These are phyloP conservation scores for Drosophila arizonae DNA, from an alignment of 1,140 invertebrate species.

Conservation along the genomic window DNA sequence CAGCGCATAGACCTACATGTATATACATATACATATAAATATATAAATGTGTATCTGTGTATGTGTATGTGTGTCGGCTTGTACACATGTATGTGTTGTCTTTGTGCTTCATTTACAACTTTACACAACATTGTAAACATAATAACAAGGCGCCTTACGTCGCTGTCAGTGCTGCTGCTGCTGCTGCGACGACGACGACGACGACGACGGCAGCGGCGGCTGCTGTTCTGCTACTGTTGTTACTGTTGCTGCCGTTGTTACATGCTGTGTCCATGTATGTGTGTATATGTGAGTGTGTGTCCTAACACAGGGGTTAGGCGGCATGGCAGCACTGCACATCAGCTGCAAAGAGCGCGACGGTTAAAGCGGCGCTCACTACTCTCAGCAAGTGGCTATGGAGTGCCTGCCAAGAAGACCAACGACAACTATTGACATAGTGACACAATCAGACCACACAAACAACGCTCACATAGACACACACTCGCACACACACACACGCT, in stretches of 20 bases:
- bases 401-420: constrained; percentile 59
- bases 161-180: constrained; percentile 5
- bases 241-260: constrained; percentile 8
- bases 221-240: not conserved
- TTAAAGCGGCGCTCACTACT: constrained; percentile 30
- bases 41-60: not conserved
- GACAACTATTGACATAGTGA: constrained; percentile 64
- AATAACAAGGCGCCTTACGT: constrained; percentile 50
- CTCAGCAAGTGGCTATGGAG: constrained; percentile 53
- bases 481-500: constrained; percentile 17
- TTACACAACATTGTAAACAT: constrained; percentile 66
- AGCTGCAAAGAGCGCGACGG: constrained; percentile 39
- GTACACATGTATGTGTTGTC: constrained; percentile 42
- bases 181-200: not conserved
- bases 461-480: constrained; percentile 6
- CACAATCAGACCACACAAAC: constrained; percentile 62
- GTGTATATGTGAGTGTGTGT: not conserved
- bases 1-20: constrained; percentile 25
- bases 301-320: constrained; percentile 2
- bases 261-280: not conserved
- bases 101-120: constrained; percentile 64
- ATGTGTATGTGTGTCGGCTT: constrained; percentile 5
- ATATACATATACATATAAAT: not conserved
- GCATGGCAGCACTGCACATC: constrained; percentile 9
- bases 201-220: not conserved